Evolutionary conservation across 2,888 invertebrate genomes (phyloP).

Genomic region (Eilema caniola): DNA sequence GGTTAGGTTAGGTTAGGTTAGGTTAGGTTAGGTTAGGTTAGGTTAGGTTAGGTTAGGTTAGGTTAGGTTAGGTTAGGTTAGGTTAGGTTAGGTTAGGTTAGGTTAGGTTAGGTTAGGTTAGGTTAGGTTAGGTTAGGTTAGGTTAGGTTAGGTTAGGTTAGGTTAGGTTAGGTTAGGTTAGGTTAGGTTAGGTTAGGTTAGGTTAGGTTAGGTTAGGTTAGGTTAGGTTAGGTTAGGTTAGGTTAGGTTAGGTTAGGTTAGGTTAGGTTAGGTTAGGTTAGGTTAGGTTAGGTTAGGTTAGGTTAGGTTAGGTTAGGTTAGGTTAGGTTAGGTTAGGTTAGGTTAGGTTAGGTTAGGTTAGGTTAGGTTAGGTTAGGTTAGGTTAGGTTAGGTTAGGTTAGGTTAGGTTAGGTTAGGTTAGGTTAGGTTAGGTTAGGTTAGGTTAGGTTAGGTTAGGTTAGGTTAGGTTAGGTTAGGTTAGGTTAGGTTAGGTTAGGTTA

Average conservation of each 20-base stretch:
- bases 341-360: conserved; percentile 25
- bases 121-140: conserved; percentile 9
- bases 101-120: conserved; percentile 9
- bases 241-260: conserved; percentile 14
- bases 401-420: conserved; percentile 25
- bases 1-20: conserved; percentile 9
- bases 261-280: conserved; percentile 21
- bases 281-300: conserved; percentile 25
- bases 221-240: conserved; percentile 9
- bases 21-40: conserved; percentile 9
- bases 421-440: conserved; percentile 23
- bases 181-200: conserved; percentile 9
- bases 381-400: conserved; percentile 25
- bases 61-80: conserved; percentile 9
- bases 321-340: conserved; percentile 25
- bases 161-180: conserved; percentile 9
- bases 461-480: conserved; percentile 22
- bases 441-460: conserved; percentile 22
- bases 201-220: conserved; percentile 9
- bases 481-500: conserved; percentile 22
- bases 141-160: conserved; percentile 9
- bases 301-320: conserved; percentile 25
- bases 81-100: conserved; percentile 9
- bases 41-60: conserved; percentile 9
- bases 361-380: conserved; percentile 25